Base-by-base conservation (phyloP, 2,888 invertebrate species). In the Halictus ligatus region DNA sequence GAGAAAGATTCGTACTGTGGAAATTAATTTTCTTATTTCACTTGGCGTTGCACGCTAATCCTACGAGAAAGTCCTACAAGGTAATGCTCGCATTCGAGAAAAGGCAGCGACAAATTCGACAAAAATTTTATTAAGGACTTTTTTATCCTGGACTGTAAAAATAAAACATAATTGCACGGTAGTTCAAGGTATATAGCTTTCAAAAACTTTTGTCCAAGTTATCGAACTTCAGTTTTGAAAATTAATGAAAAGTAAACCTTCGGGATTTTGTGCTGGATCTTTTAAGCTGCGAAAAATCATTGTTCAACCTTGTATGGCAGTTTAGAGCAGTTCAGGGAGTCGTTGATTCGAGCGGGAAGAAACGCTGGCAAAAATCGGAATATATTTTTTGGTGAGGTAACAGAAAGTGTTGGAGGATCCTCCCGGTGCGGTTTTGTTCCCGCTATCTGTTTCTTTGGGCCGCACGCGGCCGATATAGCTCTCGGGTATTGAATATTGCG, bases 401-500 rank as follows among this genome's bases (percentile, higher is more conserved):
- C 25, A 0, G 18, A 71, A 54, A 54, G 74, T 78, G 15, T 71
- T 46, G 18, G 58, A 80, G 64, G 25, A 85, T 78, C 25, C 25
- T 71, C 75, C 78, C n/a, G 25, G 43, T 29, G 48, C 35, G 67
- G 60, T 46, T 69, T 77, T 64, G 40, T 81, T 60, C 74, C n/a
- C 29, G 81, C 69, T 76, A 75, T 79, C 77, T 13, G 48, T 83
- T 83, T 80, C 78, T 85, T 89, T 81, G 75, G 78, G 46, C 77
- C 76, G 81, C 73, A 60, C 75, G 67, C 46, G 48, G 40, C 50
- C 81, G 69, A 69, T 75, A 88, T 87, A 90, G 83, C 80, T 29
- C 64, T 77, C 76, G 88, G 88, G 90, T 91, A 91, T 91, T 91
- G 89, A 91, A 89, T 90, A 92, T 93, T 90, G 90, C 89, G 82